phyloP scores from a whole-genome alignment of 92 coral and sea anemone genomes.

The Muricea muricata region DNA sequence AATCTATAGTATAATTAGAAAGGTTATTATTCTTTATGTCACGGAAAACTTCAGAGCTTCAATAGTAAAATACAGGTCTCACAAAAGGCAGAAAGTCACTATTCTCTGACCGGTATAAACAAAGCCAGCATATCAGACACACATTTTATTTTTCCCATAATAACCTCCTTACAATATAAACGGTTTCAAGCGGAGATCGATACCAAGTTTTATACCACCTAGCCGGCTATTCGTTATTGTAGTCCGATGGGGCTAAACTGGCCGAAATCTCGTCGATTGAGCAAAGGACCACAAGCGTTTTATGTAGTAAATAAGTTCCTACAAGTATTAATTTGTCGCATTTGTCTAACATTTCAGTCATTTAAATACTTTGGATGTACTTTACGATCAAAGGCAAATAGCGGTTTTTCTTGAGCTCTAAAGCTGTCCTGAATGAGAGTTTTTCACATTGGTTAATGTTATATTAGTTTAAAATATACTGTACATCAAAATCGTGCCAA shows the following conservation, averaged over 20 bases:
- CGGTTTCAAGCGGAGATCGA: conserved; percentile 10
- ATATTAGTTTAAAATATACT: background rate
- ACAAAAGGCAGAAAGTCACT: background rate
- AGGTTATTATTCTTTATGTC: background rate
- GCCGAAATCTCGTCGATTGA: background rate
- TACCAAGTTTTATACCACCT: background rate
- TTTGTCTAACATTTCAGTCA: background rate
- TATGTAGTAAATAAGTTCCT: background rate
- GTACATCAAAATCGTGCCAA: background rate
- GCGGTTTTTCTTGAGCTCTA: background rate
- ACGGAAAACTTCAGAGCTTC: background rate
- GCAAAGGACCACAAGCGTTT: background rate
- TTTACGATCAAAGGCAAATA: background rate
- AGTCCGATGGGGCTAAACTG: background rate
- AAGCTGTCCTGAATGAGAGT: background rate
- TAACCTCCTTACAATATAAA: conserved; percentile 25
- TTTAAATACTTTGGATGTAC: background rate
- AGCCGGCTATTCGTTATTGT: background rate
- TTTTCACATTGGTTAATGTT: background rate
- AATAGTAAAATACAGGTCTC: background rate
- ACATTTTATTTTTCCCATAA: background rate
- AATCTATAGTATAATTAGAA: background rate
- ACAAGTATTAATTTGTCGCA: background rate
- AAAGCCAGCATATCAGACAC: background rate
- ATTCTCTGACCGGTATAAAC: conserved; percentile 28